Evolutionary conservation across 2,888 invertebrate species (phyloP).

Genomic region (Cerceris rybyensis): DNA sequence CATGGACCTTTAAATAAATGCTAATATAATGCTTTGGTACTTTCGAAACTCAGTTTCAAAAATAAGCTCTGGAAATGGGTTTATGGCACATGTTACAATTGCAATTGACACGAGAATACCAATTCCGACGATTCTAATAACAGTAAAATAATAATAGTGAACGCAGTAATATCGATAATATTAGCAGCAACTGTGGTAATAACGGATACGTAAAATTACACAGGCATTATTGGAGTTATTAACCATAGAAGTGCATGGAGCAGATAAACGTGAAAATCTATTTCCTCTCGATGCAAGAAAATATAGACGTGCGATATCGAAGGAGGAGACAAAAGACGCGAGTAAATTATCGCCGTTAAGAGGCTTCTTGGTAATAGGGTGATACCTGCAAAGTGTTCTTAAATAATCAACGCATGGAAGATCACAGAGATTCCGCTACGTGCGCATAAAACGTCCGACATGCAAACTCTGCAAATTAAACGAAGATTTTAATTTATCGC

Average conservation of each 20-base stretch:
- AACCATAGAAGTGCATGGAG: background rate
- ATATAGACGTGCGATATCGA: slow-evolving; percentile 9
- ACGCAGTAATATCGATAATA: slow-evolving; percentile 34
- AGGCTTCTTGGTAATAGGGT: too few relatives aligned
- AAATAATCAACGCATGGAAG: too few relatives aligned
- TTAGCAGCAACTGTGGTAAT: slow-evolving; percentile 35
- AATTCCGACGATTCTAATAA: slow-evolving; percentile 14
- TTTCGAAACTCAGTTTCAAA: too few relatives aligned
- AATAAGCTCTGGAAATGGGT: too few relatives aligned
- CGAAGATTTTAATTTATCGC: too few relatives aligned
- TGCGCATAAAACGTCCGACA: too few relatives aligned
- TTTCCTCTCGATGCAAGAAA: slow-evolving; percentile 19
- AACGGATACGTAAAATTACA: slow-evolving; percentile 27
- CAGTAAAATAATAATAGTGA: slow-evolving; percentile 25
- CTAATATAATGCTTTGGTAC: too few relatives aligned
- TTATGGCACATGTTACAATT: background rate
- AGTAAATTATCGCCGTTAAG: background rate
- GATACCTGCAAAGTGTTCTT: too few relatives aligned
- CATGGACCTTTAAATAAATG: too few relatives aligned
- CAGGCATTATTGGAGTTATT: slow-evolving; percentile 34
- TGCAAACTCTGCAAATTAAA: too few relatives aligned
- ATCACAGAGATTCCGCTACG: too few relatives aligned
- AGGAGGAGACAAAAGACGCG: background rate
- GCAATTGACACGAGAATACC: background rate
- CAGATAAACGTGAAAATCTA: slow-evolving; percentile 14